phyloP scores from a whole-genome alignment of 2,888 invertebrate species.

The Trissonchulus sp. region DNA sequence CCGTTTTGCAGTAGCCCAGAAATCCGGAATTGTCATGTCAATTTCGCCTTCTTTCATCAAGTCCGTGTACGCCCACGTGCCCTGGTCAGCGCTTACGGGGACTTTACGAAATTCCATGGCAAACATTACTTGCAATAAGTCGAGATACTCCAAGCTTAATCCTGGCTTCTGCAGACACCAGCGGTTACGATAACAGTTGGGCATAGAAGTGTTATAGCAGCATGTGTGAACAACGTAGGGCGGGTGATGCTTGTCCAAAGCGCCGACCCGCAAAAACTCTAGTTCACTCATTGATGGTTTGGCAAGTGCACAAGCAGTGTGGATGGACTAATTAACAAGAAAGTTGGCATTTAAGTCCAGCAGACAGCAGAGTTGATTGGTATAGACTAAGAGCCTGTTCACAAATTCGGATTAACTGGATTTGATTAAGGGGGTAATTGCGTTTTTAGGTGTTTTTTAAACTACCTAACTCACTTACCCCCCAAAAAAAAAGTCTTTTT shows the following conservation, averaged over 20 bases:
- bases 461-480: no score
- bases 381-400: no score
- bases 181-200: neutral
- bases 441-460: no score
- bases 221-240: neutral
- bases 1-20: neutral
- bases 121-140: neutral
- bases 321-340: no score
- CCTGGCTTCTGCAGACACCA: neutral
- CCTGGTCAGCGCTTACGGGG: neutral
- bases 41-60: neutral
- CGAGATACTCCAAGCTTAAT: neutral
- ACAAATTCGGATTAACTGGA: no score
- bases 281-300: no score
- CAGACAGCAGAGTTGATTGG: no score
- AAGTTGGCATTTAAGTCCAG: no score
- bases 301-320: no score
- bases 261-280: neutral
- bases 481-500: no score
- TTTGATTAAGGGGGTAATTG: no score
- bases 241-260: neutral
- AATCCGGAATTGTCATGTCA: neutral
- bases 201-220: neutral
- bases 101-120: neutral
- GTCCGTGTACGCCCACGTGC: neutral